Evolutionary conservation across 2,888 invertebrate genomes (phyloP), one percentile per base, ranked within the genome.

Genomic region (Chaitophorus viminalis): DNA sequence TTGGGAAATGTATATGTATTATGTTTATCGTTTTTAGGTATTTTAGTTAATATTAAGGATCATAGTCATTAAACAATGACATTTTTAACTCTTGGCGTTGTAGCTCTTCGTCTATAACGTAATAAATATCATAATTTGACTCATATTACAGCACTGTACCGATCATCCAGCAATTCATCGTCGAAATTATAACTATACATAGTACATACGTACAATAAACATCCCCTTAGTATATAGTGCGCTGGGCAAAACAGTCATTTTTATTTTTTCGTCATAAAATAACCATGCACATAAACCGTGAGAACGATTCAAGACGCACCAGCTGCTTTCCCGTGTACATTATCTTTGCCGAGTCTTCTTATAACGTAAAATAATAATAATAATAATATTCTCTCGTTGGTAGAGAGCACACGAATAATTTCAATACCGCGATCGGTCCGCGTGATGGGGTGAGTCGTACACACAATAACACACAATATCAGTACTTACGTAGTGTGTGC

Each of bases 251-350:
- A 79, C 79, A 29, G 39, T 81, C 21, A 39, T 39, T 68, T 36
- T 68, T 79, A 46, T 46, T 29, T 29, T 81, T 25, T 70, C 68
- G 21, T 79, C 79, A 18, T 79, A 39, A 29, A 54, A 29, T 79
- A 46, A 70, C 70, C 25, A 82, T n/a, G 33, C 68, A 25, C 46
- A 70, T 25, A 76, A 65, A 84, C 84, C 84, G 84, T 84, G 84
- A 84, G 84, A 84, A 84, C 84, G 75, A 76, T 65, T 84, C 60
- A 39, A 84, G 65, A 84, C 68, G 46, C 14, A 46, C 68, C 84
- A 76, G 84, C 84, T 84, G 84, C 65, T 76, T 65, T 65, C 29
- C 52, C 18, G 18, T 6, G 1, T 14, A 79, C 60, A n/a, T n/a
- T 79, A n/a, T 79, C 60, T 60, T 33, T 36, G 52, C 52, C 36